phyloP scores from a whole-genome alignment of 2,797 vertebrate species.

The Meda fulgida region DNA sequence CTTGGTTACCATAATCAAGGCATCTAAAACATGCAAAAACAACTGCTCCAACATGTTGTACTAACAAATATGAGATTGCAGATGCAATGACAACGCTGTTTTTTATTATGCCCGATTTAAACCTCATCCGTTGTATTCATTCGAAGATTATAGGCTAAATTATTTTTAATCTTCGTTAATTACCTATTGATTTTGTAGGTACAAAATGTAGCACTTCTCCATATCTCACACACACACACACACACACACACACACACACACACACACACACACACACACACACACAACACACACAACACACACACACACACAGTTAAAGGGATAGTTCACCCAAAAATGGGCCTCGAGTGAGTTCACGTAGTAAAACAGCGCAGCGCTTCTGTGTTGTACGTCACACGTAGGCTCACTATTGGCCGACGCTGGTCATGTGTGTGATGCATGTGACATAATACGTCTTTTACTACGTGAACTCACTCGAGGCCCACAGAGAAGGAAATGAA shows the following conservation, averaged over 20 bases:
- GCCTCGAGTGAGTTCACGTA: too few species aligned
- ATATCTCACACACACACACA: background rate
- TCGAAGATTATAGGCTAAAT: background rate
- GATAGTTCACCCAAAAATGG: too few species aligned
- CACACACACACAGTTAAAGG: background rate
- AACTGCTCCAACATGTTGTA: constrained; percentile 13
- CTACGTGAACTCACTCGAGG: too few species aligned
- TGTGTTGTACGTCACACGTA: too few species aligned
- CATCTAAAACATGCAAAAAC: background rate
- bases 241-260: too few species aligned
- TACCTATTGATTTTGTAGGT: background rate
- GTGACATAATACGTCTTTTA: too few species aligned
- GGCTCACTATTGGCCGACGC: too few species aligned
- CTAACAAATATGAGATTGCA: background rate
- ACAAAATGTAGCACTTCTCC: background rate
- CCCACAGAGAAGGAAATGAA: too few species aligned
- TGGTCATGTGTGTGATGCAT: too few species aligned
- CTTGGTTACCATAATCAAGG: background rate
- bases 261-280: too few species aligned
- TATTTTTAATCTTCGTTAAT: background rate
- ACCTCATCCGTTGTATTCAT: background rate
- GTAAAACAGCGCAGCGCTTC: too few species aligned
- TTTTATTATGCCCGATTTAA: background rate
- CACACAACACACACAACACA: too few species aligned
- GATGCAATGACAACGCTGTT: background rate